These are phyloP conservation scores for Haliclona indistincta DNA, from an alignment of 37 sponge, comb jelly and placozoan genomes.

Conservation along the genomic window DNA sequence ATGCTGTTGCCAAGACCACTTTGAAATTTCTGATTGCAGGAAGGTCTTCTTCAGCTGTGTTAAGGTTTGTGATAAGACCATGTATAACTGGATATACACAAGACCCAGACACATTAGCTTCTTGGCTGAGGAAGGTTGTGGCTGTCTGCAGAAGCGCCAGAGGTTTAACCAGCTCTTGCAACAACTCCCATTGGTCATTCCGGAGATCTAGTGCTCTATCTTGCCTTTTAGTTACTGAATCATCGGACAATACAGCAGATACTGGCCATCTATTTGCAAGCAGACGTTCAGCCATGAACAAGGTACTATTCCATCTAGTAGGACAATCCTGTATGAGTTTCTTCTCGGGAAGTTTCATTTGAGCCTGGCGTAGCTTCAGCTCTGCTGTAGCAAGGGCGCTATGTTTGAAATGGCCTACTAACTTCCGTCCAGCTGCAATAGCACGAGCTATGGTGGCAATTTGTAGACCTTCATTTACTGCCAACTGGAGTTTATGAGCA, in stretches of 20 bases:
- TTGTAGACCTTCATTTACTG: slow-evolving; percentile 10
- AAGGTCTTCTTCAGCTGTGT: background rate
- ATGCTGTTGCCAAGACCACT: background rate
- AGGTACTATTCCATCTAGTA: slow-evolving; percentile 24
- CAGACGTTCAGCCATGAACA: background rate
- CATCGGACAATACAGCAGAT: slow-evolving; percentile 32
- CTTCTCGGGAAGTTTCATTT: slow-evolving; percentile 13
- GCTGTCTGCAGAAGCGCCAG: slow-evolving; percentile 10
- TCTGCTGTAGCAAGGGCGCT: slow-evolving; percentile 20
- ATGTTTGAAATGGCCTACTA: slow-evolving; percentile 32
- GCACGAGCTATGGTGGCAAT: background rate
- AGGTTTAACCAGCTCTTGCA: slow-evolving; percentile 5
- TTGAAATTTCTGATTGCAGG: background rate
- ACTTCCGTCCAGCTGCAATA: slow-evolving; percentile 9
- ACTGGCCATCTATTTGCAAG: slow-evolving; percentile 25
- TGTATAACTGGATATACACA: slow-evolving; percentile 2
- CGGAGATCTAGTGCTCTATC: slow-evolving; percentile 8
- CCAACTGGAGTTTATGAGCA: slow-evolving; percentile 18
- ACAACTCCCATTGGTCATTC: slow-evolving; percentile 2
- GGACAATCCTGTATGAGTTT: slow-evolving; percentile 10
- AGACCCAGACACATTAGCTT: slow-evolving; percentile 11
- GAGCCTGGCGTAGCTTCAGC: slow-evolving; percentile 7
- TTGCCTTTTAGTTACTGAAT: slow-evolving; percentile 9
- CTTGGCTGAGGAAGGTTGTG: slow-evolving; percentile 11
- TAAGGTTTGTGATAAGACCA: background rate